Evolutionary conservation across 2,888 invertebrate genomes (phyloP).

Genomic region (Cantharis rufa): DNA sequence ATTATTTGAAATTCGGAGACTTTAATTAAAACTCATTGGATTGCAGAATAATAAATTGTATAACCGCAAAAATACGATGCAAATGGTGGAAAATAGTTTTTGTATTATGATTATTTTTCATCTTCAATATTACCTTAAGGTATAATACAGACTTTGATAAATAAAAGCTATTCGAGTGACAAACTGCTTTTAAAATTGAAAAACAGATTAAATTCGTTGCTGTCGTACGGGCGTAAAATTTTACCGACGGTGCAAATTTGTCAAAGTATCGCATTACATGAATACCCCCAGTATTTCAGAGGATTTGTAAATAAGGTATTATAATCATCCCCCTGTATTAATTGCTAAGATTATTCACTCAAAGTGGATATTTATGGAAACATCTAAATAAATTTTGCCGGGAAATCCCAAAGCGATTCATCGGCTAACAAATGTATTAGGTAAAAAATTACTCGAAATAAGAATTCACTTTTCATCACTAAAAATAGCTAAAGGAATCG

Average conservation of each 20-base stretch:
- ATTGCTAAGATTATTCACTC: background rate
- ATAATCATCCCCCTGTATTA: background rate
- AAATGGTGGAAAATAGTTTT: background rate
- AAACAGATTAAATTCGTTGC: slow-evolving; percentile 37
- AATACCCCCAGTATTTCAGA: background rate
- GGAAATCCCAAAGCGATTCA: background rate
- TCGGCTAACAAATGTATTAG: background rate
- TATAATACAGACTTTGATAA: slow-evolving; percentile 33
- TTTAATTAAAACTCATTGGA: background rate
- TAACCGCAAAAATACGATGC: background rate
- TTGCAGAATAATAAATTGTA: background rate
- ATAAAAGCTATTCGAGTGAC: slow-evolving; percentile 36
- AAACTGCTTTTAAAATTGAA: slow-evolving; percentile 37
- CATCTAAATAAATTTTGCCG: background rate
- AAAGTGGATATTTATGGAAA: background rate
- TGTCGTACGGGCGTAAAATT: slow-evolving; percentile 22
- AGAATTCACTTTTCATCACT: slow-evolving; percentile 14
- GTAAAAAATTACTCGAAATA: background rate
- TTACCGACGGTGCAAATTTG: slow-evolving; percentile 11
- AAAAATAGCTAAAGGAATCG: slow-evolving; percentile 17
- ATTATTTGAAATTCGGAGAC: background rate
- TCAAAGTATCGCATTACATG: slow-evolving; percentile 13
- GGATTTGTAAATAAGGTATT: slow-evolving; percentile 4
- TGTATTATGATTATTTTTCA: background rate
- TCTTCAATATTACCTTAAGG: slow-evolving; percentile 12